Evolutionary conservation across 2,113 vertebrate species (phyloP), one percentile per base, ranked within the genome.

Genomic region (Nibea albiflora): DNA sequence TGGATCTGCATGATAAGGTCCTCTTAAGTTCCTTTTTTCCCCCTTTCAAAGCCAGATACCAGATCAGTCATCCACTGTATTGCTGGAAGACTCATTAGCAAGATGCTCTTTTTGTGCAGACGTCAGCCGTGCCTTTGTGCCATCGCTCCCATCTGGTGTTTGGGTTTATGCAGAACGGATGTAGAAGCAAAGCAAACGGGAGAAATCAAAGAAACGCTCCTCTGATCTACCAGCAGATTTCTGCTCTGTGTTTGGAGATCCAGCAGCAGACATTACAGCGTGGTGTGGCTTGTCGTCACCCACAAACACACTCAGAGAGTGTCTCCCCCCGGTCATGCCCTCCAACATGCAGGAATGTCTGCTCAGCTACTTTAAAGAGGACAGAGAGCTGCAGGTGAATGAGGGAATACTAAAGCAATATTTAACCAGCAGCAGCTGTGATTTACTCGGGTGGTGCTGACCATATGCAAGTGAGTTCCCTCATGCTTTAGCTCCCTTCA

Each of bases 211-310:
- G 78, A 44, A 46, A 19, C 19, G 4, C n/a, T 20, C 9, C 68
- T 87, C 74, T 90, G 83, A 92, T 92, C 57, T 67, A 78, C 66
- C 78, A 80, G 60, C 77, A 94, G 89, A 94, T 91, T 73, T 70
- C n/a, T 0, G 15, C 16, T 19, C 9, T 65, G 62, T 83, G 84
- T 78, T 91, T 87, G 47, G 64, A 89, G 81, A 86, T 69, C 15
- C 16, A 46, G 73, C 42, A 8, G 46, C 44, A 88, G 85, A 83
- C 71, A 81, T 81, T 63, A 49, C 54, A 81, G 50, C n/a, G 58
- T 17, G 47, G 50, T 22, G 50, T 22, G 52, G 15, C 64, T 77
- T 61, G 75, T 77, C 60, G 60, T 52, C 70, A 31, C 65, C 73
- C 64, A 66, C 19, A 17, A 68, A 60, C 56, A 78, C 77, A 26